Evolutionary conservation across 2,113 vertebrate species (phyloP), one percentile per base, ranked within the genome.

Genomic region (Neodon shergylaensis): DNA sequence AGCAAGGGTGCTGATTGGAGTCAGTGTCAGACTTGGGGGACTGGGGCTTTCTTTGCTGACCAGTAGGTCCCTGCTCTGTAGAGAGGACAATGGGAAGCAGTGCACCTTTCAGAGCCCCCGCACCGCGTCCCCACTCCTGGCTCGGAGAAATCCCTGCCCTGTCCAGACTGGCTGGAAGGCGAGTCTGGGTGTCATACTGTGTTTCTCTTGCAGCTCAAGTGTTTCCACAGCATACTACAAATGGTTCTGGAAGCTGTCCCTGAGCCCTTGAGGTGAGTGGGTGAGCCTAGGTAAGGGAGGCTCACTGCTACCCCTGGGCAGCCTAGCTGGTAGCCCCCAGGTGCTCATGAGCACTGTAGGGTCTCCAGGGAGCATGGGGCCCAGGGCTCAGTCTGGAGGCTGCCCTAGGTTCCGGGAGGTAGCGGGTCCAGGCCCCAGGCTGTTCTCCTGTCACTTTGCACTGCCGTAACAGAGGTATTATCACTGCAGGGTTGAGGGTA

Each of bases 141-240:
- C 73, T n/a, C 16, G 0, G 42, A 49, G 66, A 17, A 12, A 44
- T 8, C 33, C 7, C 39, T 44, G 28, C 47, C 26, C 0, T 22
- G 63, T 21, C 42, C 31, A 33, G 14, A 33, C 58, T 7, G 63
- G n/a, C 70, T 22, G 16, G 70, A 76, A 7, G 24, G 26, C 10
- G 0, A 22, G 72, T 22, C 52, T 33, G 72, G 0, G 61, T 2
- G 31, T 44, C 17, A 44, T 7, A 1, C 61, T 44, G 33, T 36
- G 16, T 73, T 91, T 96, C 52, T 42, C 85, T 97, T 95, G 0
- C 95, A 99, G 99, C 93, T 99, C 90, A 98, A 96, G 91, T 98
- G 98, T 58, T 99, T 99, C 61, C 99, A 99, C 98, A 99, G 99
- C 72, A 99, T 99, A 73, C 98, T 99, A 92, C 99, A 99, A 96